These are phyloP conservation scores for Atherinomorus stipes DNA, from an alignment of 2,113 vertebrate genomes.

Conservation along the genomic window DNA sequence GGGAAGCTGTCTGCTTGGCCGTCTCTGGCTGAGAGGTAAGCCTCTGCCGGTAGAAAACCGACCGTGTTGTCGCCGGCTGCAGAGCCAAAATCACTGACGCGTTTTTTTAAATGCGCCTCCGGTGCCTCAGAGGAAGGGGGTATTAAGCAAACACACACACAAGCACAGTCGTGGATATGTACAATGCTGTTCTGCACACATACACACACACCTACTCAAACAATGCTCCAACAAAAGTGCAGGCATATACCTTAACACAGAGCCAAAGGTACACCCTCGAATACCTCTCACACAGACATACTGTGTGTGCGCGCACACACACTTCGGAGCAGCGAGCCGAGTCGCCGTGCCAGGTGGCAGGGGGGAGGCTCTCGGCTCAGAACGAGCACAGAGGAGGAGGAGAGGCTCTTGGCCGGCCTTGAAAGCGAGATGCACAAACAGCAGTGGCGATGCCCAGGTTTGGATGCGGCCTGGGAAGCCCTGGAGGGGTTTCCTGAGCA, in stretches of 20 bases:
- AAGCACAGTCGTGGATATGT: constrained; percentile 19
- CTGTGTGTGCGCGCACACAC: constrained; percentile 18
- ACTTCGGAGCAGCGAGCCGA: constrained; percentile 58
- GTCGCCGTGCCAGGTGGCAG: constrained; percentile 76
- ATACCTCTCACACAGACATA: constrained; percentile 24
- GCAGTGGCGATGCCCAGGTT: constrained; percentile 71
- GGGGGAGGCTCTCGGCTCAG: constrained; percentile 70
- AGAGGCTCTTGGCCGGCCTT: constrained; percentile 80
- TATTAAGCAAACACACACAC: constrained; percentile 56
- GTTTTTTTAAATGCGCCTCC: constrained; percentile 62
- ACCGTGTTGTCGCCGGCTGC: constrained; percentile 49
- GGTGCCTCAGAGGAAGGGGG: constrained; percentile 57
- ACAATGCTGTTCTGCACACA: constrained; percentile 32
- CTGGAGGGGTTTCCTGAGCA: constrained; percentile 77
- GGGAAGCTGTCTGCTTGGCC: constrained; percentile 72
- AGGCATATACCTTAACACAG: constrained; percentile 64
- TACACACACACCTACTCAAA: constrained; percentile 59
- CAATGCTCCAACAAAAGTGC: constrained; percentile 72
- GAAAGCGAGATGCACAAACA: constrained; percentile 77
- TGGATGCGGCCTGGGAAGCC: constrained; percentile 68
- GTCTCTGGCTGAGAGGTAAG: constrained; percentile 66
- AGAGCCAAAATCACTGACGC: constrained; percentile 70
- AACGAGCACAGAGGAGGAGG: constrained; percentile 61
- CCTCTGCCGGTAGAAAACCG: constrained; percentile 59
- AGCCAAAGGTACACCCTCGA: constrained; percentile 68